These are phyloP conservation scores for Aphelocoma coerulescens DNA, from an alignment of 2,113 vertebrate species.

Conservation along the genomic window DNA sequence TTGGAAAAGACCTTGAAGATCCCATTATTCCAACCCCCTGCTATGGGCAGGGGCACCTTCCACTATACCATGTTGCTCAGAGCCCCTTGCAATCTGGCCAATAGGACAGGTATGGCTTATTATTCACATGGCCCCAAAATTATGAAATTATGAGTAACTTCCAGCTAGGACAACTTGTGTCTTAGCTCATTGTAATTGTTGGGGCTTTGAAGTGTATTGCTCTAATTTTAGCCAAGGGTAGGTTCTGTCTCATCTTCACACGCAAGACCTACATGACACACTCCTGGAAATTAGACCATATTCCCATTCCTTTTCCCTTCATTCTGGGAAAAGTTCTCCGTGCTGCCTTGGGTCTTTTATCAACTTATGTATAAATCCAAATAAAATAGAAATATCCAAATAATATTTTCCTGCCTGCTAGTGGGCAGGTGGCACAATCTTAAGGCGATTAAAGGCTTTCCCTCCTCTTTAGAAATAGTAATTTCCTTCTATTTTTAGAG, in stretches of 20 bases:
- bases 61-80: neutral
- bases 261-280: too few species aligned
- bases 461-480: neutral
- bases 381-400: conserved; percentile 15
- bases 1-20: neutral
- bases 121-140: neutral
- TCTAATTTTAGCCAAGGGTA: neutral
- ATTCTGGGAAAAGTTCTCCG: neutral
- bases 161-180: neutral
- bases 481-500: conserved; percentile 27
- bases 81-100: neutral
- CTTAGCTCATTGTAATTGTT: neutral
- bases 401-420: neutral
- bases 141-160: neutral
- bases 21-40: neutral
- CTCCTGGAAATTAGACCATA: neutral
- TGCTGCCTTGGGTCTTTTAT: neutral
- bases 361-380: conserved; percentile 16
- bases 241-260: neutral
- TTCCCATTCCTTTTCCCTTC: neutral
- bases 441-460: conserved; percentile 36
- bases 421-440: conserved; percentile 44
- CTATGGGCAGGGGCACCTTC: neutral
- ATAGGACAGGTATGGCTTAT: neutral
- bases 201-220: neutral